Conservation (phyloP, 2,797 vertebrate species). For the Toxotes lorentzi region DNA sequence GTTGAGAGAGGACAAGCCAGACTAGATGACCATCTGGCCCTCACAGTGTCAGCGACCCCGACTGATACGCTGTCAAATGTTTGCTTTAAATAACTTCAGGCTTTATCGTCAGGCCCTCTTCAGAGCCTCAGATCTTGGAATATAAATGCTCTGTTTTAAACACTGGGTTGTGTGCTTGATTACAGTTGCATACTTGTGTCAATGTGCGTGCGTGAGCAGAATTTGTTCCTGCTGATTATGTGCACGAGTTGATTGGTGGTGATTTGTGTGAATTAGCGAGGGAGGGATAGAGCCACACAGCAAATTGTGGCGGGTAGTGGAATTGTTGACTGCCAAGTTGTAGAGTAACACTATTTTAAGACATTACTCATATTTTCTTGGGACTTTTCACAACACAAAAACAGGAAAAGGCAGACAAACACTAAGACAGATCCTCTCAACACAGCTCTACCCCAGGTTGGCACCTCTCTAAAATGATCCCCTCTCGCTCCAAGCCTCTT, state of each 20-base stretch:
- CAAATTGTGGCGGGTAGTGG: slow-evolving; percentile 30
- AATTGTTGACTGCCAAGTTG: slow-evolving; percentile 27
- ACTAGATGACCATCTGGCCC: slow-evolving; percentile 61
- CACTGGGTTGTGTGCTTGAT: slow-evolving; percentile 50
- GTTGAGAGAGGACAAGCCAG: slow-evolving; percentile 39
- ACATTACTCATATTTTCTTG: slow-evolving; percentile 7
- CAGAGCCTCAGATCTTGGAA: slow-evolving; percentile 56
- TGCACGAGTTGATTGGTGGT: slow-evolving; percentile 30
- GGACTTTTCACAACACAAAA: background rate
- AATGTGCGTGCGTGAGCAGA: slow-evolving; percentile 13
- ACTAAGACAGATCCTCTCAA: slow-evolving; percentile 7
- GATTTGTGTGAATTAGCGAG: slow-evolving; percentile 48
- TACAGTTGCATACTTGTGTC: slow-evolving; percentile 31
- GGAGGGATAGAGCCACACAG: slow-evolving; percentile 12
- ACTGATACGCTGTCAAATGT: slow-evolving; percentile 35
- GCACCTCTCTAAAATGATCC: slow-evolving; percentile 43
- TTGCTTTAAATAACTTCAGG: slow-evolving; percentile 48
- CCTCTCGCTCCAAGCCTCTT: slow-evolving; percentile 43
- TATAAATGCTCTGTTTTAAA: slow-evolving; percentile 58
- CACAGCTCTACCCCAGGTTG: slow-evolving; percentile 32
- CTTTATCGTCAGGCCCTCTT: slow-evolving; percentile 27
- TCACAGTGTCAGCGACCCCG: slow-evolving; percentile 56
- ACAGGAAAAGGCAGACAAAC: background rate
- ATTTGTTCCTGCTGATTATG: slow-evolving; percentile 25
- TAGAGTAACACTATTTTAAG: slow-evolving; percentile 6